phyloP scores from a whole-genome alignment of 2,113 vertebrate genomes.

The Gulo gulo region DNA sequence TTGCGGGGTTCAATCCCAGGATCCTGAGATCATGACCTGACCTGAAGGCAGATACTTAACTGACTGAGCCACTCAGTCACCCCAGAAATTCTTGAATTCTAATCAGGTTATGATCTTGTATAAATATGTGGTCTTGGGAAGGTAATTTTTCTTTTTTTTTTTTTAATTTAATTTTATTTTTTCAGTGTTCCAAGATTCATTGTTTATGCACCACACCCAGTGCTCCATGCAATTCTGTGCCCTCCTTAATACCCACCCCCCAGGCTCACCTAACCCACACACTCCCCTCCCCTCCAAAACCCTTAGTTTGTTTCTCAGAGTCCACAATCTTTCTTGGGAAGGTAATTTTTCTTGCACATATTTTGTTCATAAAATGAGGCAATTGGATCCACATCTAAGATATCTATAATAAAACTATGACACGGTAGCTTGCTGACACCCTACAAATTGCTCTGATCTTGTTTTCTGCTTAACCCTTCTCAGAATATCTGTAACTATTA shows the following conservation, averaged over 20 bases:
- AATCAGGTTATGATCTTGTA: not conserved
- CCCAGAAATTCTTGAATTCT: not conserved
- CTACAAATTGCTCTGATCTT: not conserved
- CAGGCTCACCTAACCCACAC: no score
- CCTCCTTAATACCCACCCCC: no score
- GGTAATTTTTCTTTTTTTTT: not conserved
- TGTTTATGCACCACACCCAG: no score
- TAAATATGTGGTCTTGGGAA: not conserved
- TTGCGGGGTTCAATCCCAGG: not conserved
- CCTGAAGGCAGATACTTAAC: not conserved
- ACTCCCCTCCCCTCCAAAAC: no score
- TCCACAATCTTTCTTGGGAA: not conserved
- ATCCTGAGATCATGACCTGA: not conserved
- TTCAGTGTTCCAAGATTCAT: no score
- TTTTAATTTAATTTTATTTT: no score
- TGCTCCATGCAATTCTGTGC: no score
- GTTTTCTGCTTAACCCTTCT: not conserved
- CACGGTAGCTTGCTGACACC: not conserved
- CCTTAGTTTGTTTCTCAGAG: no score
- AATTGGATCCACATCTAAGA: not conserved
- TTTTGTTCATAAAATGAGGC: not conserved
- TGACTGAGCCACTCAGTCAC: not conserved
- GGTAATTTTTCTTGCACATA: not conserved
- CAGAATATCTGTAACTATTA: not conserved
- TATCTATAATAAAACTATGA: not conserved